A percentile compares a stretch with the other conserved stretches of the same genome.
These are phyloP conservation scores for Andrena cerasifolii DNA, from an alignment of 1,140 invertebrate species.

Conservation along the genomic window DNA sequence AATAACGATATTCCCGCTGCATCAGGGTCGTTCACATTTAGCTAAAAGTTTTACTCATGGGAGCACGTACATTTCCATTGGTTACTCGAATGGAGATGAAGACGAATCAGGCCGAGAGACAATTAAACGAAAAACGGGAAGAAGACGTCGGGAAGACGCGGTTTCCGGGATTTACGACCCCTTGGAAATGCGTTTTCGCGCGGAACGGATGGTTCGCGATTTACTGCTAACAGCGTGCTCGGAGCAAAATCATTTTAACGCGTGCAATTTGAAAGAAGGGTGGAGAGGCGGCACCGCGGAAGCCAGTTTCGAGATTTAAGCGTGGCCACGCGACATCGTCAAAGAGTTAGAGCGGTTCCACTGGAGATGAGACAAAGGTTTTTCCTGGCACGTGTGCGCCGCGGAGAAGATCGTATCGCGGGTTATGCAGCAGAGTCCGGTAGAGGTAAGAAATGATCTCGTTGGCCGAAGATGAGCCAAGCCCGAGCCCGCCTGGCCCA, in stretches of 20 bases:
- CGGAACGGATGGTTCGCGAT: not conserved
- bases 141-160: not conserved
- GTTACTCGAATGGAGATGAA: not conserved
- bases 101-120: not conserved
- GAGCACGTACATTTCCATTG: not conserved
- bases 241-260: not conserved
- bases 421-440: not conserved
- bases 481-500: not conserved
- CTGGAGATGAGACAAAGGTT: constrained; percentile 11
- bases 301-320: constrained; percentile 12
- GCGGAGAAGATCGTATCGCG: constrained; percentile 28
- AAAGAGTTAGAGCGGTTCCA: not conserved
- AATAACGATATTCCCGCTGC: too few relatives aligned
- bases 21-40: too few relatives aligned
- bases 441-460: constrained; percentile 3
- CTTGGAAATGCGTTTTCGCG: not conserved
- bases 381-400: constrained; percentile 9
- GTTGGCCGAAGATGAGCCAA: not conserved
- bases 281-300: not conserved
- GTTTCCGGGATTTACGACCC: constrained; percentile 3
- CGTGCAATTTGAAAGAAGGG: too few relatives aligned
- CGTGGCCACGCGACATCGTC: constrained; percentile 9
- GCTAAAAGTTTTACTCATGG: constrained; percentile 8
- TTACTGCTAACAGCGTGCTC: not conserved
- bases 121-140: not conserved